phyloP scores from a whole-genome alignment of 2,888 invertebrate genomes.

The Carpatolechia fugitivella region DNA sequence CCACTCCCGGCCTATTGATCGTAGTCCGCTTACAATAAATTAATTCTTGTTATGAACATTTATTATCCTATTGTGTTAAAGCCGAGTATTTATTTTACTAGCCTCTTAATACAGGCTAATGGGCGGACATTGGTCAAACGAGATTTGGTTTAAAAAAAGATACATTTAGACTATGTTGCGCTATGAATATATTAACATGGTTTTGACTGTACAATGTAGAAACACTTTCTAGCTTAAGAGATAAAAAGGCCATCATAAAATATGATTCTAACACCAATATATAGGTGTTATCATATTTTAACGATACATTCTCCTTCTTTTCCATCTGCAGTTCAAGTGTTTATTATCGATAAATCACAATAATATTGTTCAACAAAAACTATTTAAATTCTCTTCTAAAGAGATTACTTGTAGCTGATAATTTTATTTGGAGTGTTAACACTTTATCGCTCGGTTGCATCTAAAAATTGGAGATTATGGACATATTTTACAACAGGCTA shows the following conservation, averaged over 20 bases:
- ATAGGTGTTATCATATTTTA: too few species aligned
- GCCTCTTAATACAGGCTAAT: constrained; percentile 56
- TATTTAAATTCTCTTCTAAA: constrained; percentile 33
- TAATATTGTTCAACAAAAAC: constrained; percentile 12
- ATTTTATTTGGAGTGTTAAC: constrained; percentile 44
- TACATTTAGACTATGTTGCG: too few species aligned
- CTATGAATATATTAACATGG: too few species aligned
- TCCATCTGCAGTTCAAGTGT: too few species aligned
- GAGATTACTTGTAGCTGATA: constrained; percentile 58
- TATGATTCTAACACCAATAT: too few species aligned
- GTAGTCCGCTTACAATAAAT: constrained; percentile 71
- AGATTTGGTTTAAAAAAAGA: constrained; percentile 38
- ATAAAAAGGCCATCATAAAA: too few species aligned
- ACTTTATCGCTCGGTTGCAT: constrained; percentile 52
- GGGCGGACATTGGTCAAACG: constrained; percentile 73
- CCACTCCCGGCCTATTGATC: constrained; percentile 75
- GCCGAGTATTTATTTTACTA: constrained; percentile 66
- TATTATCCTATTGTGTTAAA: constrained; percentile 69
- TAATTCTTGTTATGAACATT: constrained; percentile 77
- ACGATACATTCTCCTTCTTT: too few species aligned
- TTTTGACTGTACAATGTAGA: too few species aligned
- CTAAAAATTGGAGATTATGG: constrained; percentile 47
- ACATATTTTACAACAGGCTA: constrained; percentile 45
- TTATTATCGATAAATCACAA: not conserved
- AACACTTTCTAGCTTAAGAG: too few species aligned